Base-by-base conservation (phyloP, 2,888 invertebrate species). In the Idaea aversata region DNA sequence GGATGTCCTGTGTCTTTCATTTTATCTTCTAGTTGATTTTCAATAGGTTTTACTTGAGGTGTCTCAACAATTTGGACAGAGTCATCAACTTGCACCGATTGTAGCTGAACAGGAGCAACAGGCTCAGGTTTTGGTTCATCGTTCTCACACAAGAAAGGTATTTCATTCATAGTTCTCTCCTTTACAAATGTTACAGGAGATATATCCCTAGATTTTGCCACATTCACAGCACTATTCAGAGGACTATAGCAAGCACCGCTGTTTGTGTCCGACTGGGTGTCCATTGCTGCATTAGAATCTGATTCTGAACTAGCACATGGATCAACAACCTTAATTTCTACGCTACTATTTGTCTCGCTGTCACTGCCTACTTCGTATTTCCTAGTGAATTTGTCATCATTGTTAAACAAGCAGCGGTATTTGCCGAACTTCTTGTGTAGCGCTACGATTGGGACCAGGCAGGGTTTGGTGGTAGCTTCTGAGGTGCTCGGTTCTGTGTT, bases 371-470 rank as follows among this genome's bases (percentile, higher is more conserved):
- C 70, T 63, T 93, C 93, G 80, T 84, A 88, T 75, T 90, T 91
- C 70, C 82, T 90, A 67, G 76, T 72, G 58, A 84, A 83, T 57
- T 78, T 75, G 34, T 89, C 88, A 74, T 90, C 91, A 82, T 80
- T 91, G 70, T 88, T 89, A 69, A 93, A 87, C 16, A 94, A 79
- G 76, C 93, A 93, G 57, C 94, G 85, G 76, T 93, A 94, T 82
- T 94, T 94, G 59, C 94, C 94, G 77, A 94, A 94, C 76, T 94
- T 94, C 75, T 94, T 94, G 77, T 94, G 94, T 65, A 88, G 76
- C 65, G 87, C 88, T 73, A 91, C 85, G 62, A 85, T 72, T 70
- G 88, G 88, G 61, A 85, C 78, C 74, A 77, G 81, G 67, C 76
- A 77, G 63, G 83, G 76, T 70, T 87, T 88, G 25, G 73, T 72